Conservation (phyloP, 2,113 vertebrate species). For the Cavia aperea region DNA sequence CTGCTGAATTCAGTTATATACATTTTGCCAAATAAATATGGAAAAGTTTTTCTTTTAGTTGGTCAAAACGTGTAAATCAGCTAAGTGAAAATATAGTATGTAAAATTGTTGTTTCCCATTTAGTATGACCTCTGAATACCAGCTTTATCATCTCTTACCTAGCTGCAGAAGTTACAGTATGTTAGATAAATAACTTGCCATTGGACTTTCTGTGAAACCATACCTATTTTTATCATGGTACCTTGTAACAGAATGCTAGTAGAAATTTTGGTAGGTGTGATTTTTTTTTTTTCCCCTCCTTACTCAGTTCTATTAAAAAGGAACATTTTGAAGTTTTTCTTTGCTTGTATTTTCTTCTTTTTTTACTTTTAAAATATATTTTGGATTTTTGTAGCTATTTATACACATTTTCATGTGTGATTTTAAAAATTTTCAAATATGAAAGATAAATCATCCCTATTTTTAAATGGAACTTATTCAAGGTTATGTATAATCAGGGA, state of each 20-base stretch:
- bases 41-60: constrained; percentile 14
- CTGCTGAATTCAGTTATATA: constrained; percentile 11
- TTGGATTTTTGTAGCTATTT: neutral
- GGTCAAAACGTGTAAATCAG: neutral
- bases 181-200: constrained; percentile 13
- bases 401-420: neutral
- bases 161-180: neutral
- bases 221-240: neutral
- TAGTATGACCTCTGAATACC: neutral
- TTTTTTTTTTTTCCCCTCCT: neutral
- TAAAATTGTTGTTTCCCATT: neutral
- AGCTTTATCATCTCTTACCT: neutral
- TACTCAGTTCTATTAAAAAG: neutral
- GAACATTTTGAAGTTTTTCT: constrained; percentile 5
- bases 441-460: neutral
- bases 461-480: constrained; percentile 24
- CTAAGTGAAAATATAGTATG: neutral
- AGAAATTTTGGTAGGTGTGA: constrained; percentile 15
- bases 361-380: neutral
- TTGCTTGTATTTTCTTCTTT: neutral
- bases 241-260: constrained; percentile 11
- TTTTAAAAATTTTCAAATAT: constrained; percentile 25
- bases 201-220: constrained; percentile 3
- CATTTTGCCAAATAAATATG: constrained; percentile 1
- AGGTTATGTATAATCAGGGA: neutral